Evolutionary conservation across 2,113 vertebrate species (phyloP), one percentile per base, ranked within the genome.

Genomic region (Pelecanus crispus): DNA sequence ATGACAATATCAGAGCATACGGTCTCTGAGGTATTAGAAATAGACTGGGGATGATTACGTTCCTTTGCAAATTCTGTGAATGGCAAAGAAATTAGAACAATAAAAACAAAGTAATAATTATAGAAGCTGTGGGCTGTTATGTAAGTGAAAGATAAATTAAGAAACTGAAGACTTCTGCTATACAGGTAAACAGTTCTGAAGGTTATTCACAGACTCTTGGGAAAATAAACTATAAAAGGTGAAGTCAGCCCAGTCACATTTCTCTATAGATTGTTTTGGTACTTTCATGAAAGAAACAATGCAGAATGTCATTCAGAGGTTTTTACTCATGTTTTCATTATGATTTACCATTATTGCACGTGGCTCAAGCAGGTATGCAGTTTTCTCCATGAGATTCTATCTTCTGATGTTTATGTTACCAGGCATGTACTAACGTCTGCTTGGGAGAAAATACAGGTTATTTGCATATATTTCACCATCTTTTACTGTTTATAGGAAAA

Each of bases 401-500:
- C 52, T 68, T 68, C 36, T 61, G 44, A 36, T 2, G 1, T 63
- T 4, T 25, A 8, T 49, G 29, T 58, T 73, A 59, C 38, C 29
- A 53, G 61, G 47, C 92, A 75, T 50, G 84, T 93, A 18, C 31
- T 36, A 50, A 94, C 66, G 20, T 42, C 36, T 85, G 5, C 50
- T 49, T 86, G 40, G 29, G 79, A 44, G 28, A 93, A 95, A 93
- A 58, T 7, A 17, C 10, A 70, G 21, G 6, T 49, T 73, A 40
- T 68, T 49, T 88, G 53, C 88, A 68, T 96, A 62, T 34, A 14
- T 78, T 92, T 90, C 32, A 75, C 44, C 16, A 34, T 68, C 22
- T 86, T 87, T 75, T 82, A 47, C 32, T 82, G 53, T 63, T 85
- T 88, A 68, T 50, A 79, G 68, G 29, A 96, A 94, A 85, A 74